Conservation (phyloP, 2,888 invertebrate genomes). For the Psylliodes chrysocephalus region DNA sequence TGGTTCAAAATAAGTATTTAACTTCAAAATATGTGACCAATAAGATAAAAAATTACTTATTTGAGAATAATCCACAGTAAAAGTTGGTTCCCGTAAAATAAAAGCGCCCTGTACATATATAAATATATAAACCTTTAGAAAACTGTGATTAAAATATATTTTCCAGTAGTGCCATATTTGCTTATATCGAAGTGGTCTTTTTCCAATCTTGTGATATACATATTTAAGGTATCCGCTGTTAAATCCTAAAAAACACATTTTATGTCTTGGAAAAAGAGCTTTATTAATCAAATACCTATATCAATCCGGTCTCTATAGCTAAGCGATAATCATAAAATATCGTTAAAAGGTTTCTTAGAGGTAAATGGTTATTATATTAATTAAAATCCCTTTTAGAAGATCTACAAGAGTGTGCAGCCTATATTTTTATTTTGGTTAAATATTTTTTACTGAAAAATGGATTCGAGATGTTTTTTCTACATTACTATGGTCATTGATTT, state of each 20-base stretch:
- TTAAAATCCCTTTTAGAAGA: too few relatives aligned
- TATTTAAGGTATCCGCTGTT: conserved; percentile 16
- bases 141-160: conserved; percentile 34
- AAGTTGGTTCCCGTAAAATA: background rate
- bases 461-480: too few relatives aligned
- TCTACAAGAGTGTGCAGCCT: too few relatives aligned
- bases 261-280: background rate
- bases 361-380: too few relatives aligned
- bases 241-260: conserved; percentile 9
- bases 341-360: too few relatives aligned
- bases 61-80: too few relatives aligned
- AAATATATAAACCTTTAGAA: conserved; percentile 17
- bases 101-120: background rate
- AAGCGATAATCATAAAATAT: background rate
- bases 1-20: too few relatives aligned
- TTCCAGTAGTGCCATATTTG: conserved; percentile 38
- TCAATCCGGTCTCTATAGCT: background rate
- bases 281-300: background rate
- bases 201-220: conserved; percentile 37
- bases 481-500: too few relatives aligned
- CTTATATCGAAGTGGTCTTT: conserved; percentile 32
- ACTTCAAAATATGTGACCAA: too few relatives aligned
- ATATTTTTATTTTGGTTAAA: too few relatives aligned
- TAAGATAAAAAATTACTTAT: too few relatives aligned
- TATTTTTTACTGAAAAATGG: too few relatives aligned